These are phyloP conservation scores for Enteromius thamalakanensis DNA, from an alignment of 2,797 vertebrate genomes.

Conservation along the genomic window DNA sequence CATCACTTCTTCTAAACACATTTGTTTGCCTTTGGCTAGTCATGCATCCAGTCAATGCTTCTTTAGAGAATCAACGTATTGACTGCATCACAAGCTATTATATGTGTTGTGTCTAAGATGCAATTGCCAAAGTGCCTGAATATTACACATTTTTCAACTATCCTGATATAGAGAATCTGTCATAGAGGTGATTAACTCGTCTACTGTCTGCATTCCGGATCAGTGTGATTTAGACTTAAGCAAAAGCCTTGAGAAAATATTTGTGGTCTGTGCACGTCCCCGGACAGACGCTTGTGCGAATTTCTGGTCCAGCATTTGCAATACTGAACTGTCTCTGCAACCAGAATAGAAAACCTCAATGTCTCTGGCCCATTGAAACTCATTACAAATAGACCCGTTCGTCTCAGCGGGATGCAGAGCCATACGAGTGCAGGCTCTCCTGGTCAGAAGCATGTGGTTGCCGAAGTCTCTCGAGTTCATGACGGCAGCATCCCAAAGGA, in stretches of 20 bases:
- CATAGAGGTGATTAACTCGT: constrained; percentile 16
- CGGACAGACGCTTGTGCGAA: not conserved
- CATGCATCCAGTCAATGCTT: not conserved
- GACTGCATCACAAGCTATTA: not conserved
- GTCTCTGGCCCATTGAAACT: constrained; percentile 10
- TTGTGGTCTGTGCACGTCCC: constrained; percentile 22
- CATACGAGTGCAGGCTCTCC: not conserved
- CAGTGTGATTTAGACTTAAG: constrained; percentile 20
- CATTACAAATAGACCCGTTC: not conserved
- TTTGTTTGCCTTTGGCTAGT: not conserved
- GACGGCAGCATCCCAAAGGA: constrained; percentile 20
- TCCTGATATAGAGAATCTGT: constrained; percentile 20
- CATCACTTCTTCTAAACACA: not conserved
- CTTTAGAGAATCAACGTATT: not conserved
- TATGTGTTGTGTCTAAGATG: constrained; percentile 14
- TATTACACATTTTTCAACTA: constrained; percentile 13
- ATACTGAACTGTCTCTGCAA: constrained; percentile 8
- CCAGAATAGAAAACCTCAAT: constrained; percentile 17
- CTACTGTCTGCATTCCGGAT: constrained; percentile 28
- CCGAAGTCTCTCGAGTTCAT: constrained; percentile 15
- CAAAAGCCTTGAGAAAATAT: constrained; percentile 22
- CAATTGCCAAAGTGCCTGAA: constrained; percentile 10
- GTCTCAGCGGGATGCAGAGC: not conserved
- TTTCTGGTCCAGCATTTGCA: not conserved
- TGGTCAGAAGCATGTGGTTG: not conserved